Base-by-base conservation (phyloP, 2,888 invertebrate species). In the Oligia fasciuncula region DNA sequence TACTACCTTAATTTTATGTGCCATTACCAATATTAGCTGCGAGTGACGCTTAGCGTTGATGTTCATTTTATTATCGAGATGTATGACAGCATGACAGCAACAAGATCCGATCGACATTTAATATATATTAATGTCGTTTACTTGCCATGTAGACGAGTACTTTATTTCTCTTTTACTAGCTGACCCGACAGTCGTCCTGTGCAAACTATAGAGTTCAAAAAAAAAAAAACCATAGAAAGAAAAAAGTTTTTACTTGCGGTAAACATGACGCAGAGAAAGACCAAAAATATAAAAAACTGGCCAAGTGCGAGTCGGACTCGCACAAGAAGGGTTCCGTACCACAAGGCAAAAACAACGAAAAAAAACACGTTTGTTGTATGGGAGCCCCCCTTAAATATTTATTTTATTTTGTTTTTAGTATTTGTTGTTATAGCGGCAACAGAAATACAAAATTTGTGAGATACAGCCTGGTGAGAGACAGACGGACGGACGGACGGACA, bases 11-110 rank as follows among this genome's bases (percentile, higher is more conserved):
- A 83, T 77, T 82, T 72, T 66, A 86, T 81, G 62, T 80, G 54
- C 76, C 67, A 83, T 86, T 83, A 81, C 70, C 67, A 62, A 80
- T 86, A 87, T 85, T 85, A 80, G 81, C 70, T 46, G 79, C 67
- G 74, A 35, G 71, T 23, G 69, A 66, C 69, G 73, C 40, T 76
- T 70, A 67, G 81, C 43, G 72, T 79, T 82, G 71, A 82, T 72
- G 77, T 82, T 78, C 63, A 49, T 88, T 89, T 85, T 85, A 90
- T 85, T 85, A 83, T 75, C 71, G 40, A 79, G 73, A 85, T 89
- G 84, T 83, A 76, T 66, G 79, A 83, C 68, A 76, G 70, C 73
- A 80, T 63, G 79, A 83, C 68, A 76, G 68, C 73, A 81, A 77
- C 69, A 54, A 88, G 77, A 77, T 72, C 74, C 23, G 73, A 76